These are phyloP conservation scores for Nycteola revayana DNA, from an alignment of 2,888 invertebrate genomes.

Conservation along the genomic window DNA sequence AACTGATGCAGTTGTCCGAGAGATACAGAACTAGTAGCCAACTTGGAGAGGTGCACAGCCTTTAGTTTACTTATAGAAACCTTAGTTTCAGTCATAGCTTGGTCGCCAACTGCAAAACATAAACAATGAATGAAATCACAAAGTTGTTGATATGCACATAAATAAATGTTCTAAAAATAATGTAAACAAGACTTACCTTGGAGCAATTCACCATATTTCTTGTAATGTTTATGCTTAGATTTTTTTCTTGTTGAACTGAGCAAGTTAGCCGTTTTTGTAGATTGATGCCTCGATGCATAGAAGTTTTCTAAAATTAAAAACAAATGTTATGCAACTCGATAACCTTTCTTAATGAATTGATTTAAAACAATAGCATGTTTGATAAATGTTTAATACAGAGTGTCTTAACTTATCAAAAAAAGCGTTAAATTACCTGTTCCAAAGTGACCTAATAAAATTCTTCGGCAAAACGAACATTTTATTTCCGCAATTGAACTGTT, in stretches of 20 bases:
- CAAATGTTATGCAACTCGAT: constrained; percentile 65
- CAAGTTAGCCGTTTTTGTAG: constrained; percentile 66
- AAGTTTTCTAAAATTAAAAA: constrained; percentile 56
- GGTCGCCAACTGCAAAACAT: constrained; percentile 81
- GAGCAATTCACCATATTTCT: constrained; percentile 85
- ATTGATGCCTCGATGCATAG: constrained; percentile 58
- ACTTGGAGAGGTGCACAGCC: constrained; percentile 84
- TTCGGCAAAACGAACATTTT: constrained; percentile 73
- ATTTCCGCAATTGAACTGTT: constrained; percentile 47
- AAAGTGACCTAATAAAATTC: constrained; percentile 53
- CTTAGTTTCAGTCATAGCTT: constrained; percentile 84
- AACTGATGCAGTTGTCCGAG: constrained; percentile 83
- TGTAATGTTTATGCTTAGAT: constrained; percentile 65
- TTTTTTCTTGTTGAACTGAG: constrained; percentile 65
- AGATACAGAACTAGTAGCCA: constrained; percentile 82
- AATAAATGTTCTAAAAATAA: neutral
- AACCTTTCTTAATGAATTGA: too few species aligned
- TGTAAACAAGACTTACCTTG: constrained; percentile 77
- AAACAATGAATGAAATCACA: neutral
- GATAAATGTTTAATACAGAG: too few species aligned
- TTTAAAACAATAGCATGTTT: too few species aligned
- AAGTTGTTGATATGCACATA: too few species aligned
- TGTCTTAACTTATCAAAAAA: too few species aligned
- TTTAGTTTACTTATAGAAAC: constrained; percentile 86
- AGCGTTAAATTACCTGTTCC: constrained; percentile 51